Evolutionary conservation across 2,888 invertebrate genomes (phyloP).

Genomic region (Parnassius smintheus): DNA sequence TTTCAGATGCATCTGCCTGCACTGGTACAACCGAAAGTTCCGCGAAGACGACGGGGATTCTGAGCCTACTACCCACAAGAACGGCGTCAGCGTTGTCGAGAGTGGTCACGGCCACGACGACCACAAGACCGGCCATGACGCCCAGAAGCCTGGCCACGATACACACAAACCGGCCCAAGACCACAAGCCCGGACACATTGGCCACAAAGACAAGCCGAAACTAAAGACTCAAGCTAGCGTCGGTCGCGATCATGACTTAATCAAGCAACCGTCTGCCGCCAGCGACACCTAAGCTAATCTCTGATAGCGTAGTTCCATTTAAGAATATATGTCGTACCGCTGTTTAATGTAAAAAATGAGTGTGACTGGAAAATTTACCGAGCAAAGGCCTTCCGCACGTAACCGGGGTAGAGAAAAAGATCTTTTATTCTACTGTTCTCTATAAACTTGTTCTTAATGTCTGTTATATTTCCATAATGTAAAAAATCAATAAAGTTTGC

Average conservation of each 20-base stretch:
- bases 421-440: too few species aligned
- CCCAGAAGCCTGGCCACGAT: slow-evolving; percentile 28
- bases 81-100: slow-evolving; percentile 73
- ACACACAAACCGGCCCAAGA: slow-evolving; percentile 65
- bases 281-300: slow-evolving; percentile 68
- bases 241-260: slow-evolving; percentile 82
- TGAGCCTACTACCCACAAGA: slow-evolving; percentile 67
- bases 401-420: too few species aligned
- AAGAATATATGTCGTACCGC: slow-evolving; percentile 40
- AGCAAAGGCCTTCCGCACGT: slow-evolving; percentile 24
- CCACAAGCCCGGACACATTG: slow-evolving; percentile 30
- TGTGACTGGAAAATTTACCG: slow-evolving; percentile 16
- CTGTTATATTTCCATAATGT: too few species aligned
- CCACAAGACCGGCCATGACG: slow-evolving; percentile 27
- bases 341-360: slow-evolving; percentile 31
- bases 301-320: slow-evolving; percentile 37
- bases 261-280: slow-evolving; percentile 72
- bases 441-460: too few species aligned
- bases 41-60: slow-evolving; percentile 64
- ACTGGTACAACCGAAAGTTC: slow-evolving; percentile 79
- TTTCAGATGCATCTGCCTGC: slow-evolving; percentile 84
- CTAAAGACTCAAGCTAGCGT: slow-evolving; percentile 69
- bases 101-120: slow-evolving; percentile 44
- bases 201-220: slow-evolving; percentile 51
- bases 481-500: too few species aligned